These are phyloP conservation scores for Zosterops borbonicus DNA, from an alignment of 2,113 vertebrate species.

Conservation along the genomic window DNA sequence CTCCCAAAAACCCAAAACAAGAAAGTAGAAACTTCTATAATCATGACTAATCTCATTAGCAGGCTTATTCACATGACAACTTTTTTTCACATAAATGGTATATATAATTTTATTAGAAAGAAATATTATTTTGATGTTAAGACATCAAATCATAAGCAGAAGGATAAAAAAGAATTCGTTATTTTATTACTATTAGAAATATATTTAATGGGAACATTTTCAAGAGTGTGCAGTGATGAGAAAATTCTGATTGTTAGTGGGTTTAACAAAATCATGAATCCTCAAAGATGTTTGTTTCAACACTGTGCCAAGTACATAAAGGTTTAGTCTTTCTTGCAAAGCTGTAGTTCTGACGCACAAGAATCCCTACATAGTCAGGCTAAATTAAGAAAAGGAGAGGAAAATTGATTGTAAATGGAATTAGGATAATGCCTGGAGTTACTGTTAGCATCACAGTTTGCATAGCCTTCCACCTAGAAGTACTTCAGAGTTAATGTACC, in stretches of 20 bases:
- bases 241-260: background rate
- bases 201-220: constrained; percentile 62
- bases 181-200: constrained; percentile 60
- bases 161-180: constrained; percentile 31
- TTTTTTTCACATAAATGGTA: constrained; percentile 38
- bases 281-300: background rate
- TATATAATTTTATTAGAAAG: constrained; percentile 55
- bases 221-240: background rate
- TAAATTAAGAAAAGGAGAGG: background rate
- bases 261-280: background rate
- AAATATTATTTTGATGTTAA: constrained; percentile 59
- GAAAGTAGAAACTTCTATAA: background rate
- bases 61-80: background rate
- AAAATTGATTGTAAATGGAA: background rate
- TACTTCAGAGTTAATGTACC: background rate
- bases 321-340: background rate
- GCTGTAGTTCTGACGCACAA: background rate
- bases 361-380: background rate
- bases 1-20: background rate
- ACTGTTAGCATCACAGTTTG: background rate
- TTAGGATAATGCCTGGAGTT: background rate
- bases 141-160: constrained; percentile 48
- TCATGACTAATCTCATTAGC: background rate
- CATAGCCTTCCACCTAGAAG: background rate
- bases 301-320: background rate